These are phyloP conservation scores for Magallana ariakensis DNA, from an alignment of 1,140 invertebrate genomes.

Conservation along the genomic window DNA sequence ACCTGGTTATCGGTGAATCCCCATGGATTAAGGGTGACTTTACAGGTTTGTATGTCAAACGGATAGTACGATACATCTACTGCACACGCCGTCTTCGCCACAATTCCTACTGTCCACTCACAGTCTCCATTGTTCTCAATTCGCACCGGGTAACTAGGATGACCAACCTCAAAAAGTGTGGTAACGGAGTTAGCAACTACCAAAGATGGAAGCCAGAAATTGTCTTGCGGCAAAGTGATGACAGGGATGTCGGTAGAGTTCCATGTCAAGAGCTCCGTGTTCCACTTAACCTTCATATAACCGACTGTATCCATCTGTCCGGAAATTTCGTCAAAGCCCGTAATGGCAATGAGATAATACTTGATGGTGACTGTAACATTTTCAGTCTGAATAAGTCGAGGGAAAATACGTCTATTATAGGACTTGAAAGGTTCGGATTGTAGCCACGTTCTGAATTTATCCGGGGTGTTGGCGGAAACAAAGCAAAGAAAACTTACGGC, in stretches of 20 bases:
- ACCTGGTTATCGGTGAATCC: conserved; percentile 55
- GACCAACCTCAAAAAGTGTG: conserved; percentile 48
- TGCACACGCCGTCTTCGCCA: conserved; percentile 48
- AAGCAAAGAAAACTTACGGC: neutral
- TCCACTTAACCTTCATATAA: conserved; percentile 45
- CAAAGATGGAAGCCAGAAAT: conserved; percentile 53
- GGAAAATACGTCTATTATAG: conserved; percentile 54
- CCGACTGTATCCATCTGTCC: conserved; percentile 53
- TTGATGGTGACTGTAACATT: conserved; percentile 49
- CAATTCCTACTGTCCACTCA: conserved; percentile 54
- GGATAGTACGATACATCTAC: conserved; percentile 59
- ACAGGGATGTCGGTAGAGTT: conserved; percentile 9
- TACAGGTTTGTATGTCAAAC: conserved; percentile 53
- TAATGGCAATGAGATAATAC: conserved; percentile 52
- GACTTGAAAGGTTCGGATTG: conserved; percentile 12
- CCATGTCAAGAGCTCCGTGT: conserved; percentile 53
- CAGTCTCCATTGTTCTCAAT: conserved; percentile 37
- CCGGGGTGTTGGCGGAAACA: neutral
- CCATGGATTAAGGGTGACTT: conserved; percentile 51
- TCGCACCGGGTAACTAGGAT: conserved; percentile 47
- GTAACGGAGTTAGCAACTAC: conserved; percentile 52
- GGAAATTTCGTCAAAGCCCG: conserved; percentile 54
- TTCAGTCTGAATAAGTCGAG: conserved; percentile 28
- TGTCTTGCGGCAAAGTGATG: conserved; percentile 46
- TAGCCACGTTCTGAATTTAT: conserved; percentile 38